phyloP scores from a whole-genome alignment of 2,797 vertebrate species.

The Chanos chanos region DNA sequence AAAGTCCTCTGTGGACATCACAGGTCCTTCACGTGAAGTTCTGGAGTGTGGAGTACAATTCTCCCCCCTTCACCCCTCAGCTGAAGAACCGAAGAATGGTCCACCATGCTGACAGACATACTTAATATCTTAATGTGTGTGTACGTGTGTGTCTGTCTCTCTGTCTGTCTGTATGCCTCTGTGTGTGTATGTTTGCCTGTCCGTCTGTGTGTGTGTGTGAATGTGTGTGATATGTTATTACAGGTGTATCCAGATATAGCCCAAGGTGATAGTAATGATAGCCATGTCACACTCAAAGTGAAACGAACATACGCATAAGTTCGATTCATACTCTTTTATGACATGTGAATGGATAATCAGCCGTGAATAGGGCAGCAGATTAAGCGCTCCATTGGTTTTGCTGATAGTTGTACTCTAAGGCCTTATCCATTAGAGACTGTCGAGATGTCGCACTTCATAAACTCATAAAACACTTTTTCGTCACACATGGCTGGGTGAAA shows the following conservation, averaged over 20 bases:
- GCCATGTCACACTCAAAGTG: too few relatives aligned
- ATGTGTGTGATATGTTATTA: not conserved
- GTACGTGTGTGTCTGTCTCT: too few relatives aligned
- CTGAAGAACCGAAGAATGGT: too few relatives aligned
- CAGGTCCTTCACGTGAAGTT: too few relatives aligned
- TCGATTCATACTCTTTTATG: too few relatives aligned
- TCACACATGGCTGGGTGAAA: not conserved
- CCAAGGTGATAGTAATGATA: not conserved
- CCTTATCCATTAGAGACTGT: not conserved
- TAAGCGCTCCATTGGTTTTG: not conserved
- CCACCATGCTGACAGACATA: too few relatives aligned
- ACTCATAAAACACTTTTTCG: not conserved
- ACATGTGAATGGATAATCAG: too few relatives aligned
- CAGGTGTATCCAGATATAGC: not conserved
- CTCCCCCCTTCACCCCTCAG: too few relatives aligned
- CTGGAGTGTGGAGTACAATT: too few relatives aligned
- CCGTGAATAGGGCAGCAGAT: not conserved
- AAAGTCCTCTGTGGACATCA: too few relatives aligned
- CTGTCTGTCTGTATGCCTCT: not conserved
- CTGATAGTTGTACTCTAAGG: not conserved
- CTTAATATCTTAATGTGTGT: too few relatives aligned
- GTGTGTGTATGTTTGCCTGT: constrained; percentile 10
- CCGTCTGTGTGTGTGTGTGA: constrained; percentile 2
- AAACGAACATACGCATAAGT: too few relatives aligned
- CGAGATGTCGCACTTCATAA: not conserved